phyloP scores from a whole-genome alignment of 2,113 vertebrate genomes.

The Urocitellus parryii region DNA sequence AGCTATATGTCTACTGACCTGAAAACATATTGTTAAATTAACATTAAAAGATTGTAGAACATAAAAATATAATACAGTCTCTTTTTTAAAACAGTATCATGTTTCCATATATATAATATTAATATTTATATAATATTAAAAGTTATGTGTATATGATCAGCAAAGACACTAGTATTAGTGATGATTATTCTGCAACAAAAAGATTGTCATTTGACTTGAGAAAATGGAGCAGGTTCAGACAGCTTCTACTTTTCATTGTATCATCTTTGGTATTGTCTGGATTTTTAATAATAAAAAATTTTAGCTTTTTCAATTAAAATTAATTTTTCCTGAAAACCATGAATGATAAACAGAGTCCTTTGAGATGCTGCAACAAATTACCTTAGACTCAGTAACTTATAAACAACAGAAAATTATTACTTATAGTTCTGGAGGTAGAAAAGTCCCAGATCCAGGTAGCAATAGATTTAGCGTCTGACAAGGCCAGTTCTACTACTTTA shows the following conservation, averaged over 20 bases:
- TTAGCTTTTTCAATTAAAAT: background rate
- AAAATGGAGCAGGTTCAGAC: background rate
- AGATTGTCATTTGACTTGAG: background rate
- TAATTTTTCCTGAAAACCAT: background rate
- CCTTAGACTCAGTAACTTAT: background rate
- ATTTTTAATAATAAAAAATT: slow-evolving; percentile 34
- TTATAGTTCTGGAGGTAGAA: background rate
- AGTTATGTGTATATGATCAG: background rate
- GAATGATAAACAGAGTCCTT: background rate
- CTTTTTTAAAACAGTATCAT: background rate
- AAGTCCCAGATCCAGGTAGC: background rate
- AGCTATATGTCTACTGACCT: background rate
- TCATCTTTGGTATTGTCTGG: background rate
- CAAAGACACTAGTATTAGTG: background rate
- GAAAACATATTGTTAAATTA: background rate
- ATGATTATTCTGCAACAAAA: slow-evolving; percentile 36
- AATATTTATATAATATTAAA: background rate
- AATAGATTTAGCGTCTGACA: background rate
- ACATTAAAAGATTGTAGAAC: background rate
- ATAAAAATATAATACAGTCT: background rate
- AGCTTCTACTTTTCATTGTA: background rate
- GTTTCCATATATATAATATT: background rate
- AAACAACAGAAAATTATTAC: background rate
- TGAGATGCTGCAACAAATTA: background rate
- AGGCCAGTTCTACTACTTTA: background rate